Evolutionary conservation across 2,888 invertebrate species (phyloP), one percentile per base, ranked within the genome.

Genomic region (Watsonalla cultraria): DNA sequence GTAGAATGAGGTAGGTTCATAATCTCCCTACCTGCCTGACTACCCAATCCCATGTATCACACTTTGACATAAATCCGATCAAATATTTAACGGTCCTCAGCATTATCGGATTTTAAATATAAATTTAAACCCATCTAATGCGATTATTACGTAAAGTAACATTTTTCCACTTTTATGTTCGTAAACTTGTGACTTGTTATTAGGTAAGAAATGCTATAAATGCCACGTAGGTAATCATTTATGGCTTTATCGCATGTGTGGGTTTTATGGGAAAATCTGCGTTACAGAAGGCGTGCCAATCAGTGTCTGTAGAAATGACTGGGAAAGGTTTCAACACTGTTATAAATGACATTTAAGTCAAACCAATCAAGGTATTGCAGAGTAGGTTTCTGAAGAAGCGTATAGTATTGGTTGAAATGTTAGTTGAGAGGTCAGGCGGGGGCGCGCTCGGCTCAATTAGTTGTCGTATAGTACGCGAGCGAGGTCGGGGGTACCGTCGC

Each of bases 21-120:
- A 52, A 63, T 51, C 60, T 61, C 51, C 55, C 58, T 66, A 68
- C 59, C 62, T 66, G 65, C 70, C 65, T 64, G 55, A 39, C 57
- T 56, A 68, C 65, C 64, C 62, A 64, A 73, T 66, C 72, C 74
- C 74, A 81, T 84, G 73, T 78, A 83, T 86, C 80, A 80, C 76
- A 75, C 73, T 66, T 70, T 81, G 89, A 89, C 90, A 74, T 76
- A 86, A 87, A 90, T 85, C 90, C 86, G 82, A 85, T 86, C 82
- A 86, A 82, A 82, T 80, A 82, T 86, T 88, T 84, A 86, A 89
- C 84, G 86, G 84, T 80, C 76, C 82, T 69, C 69, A 68, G 74
- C 72, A 70, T 66, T 69, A 74, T 80, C 74, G 74, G 73, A 78
- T 79, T 80, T 80, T 68, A 57, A 54, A 72, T 65, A 77, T 80